Conservation (phyloP, 2,113 vertebrate genomes). For the Tenebrosternarchus preto region DNA sequence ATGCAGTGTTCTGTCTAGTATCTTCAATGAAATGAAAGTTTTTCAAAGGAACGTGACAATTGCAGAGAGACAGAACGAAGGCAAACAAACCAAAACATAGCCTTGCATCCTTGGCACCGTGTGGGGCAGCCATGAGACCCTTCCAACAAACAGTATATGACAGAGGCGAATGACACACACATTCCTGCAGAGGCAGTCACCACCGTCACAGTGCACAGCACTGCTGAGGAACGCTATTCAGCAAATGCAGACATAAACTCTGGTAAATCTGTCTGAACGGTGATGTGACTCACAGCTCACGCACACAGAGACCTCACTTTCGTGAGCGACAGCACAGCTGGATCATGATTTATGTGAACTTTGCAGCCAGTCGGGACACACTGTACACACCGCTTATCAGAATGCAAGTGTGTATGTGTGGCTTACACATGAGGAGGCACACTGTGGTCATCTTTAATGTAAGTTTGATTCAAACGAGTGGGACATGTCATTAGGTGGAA, state of each 20-base stretch:
- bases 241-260: slow-evolving; percentile 31
- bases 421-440: slow-evolving; percentile 9
- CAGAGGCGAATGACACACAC: slow-evolving; percentile 40
- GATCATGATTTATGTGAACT: slow-evolving; percentile 13
- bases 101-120: slow-evolving; percentile 17
- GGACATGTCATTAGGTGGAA: slow-evolving; percentile 23
- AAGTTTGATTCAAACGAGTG: slow-evolving; percentile 16
- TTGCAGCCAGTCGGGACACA: slow-evolving; percentile 6
- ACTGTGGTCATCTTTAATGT: background rate
- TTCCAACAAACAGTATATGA: slow-evolving; percentile 34
- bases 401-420: slow-evolving; percentile 28
- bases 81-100: slow-evolving; percentile 26
- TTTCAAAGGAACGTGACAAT: slow-evolving; percentile 3
- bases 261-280: slow-evolving; percentile 18
- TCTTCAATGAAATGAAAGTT: slow-evolving; percentile 23
- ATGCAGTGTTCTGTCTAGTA: slow-evolving; percentile 32
- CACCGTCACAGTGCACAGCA: background rate
- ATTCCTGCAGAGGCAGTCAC: slow-evolving; percentile 7
- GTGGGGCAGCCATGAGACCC: slow-evolving; percentile 30
- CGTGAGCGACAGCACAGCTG: slow-evolving; percentile 12
- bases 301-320: slow-evolving; percentile 21
- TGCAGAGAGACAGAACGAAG: slow-evolving; percentile 25
- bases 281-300: slow-evolving; percentile 46
- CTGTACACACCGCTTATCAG: background rate
- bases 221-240: slow-evolving; percentile 21